phyloP scores from a whole-genome alignment of 2,797 vertebrate species.

The Poecile montanus region DNA sequence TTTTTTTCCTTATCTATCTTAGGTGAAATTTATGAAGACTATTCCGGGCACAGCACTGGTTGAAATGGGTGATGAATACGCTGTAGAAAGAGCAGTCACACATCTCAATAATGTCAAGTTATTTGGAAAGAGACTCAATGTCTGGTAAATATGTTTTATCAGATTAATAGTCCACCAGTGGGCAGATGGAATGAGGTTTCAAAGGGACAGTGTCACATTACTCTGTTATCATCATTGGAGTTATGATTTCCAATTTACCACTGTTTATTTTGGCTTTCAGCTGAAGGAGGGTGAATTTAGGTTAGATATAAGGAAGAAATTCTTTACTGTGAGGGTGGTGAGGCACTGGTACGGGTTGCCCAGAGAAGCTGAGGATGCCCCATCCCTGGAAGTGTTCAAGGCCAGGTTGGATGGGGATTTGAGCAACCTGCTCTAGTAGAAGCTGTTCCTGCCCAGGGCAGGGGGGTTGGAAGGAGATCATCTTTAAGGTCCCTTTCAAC shows the following conservation, averaged over 20 bases:
- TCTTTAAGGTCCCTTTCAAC: not conserved
- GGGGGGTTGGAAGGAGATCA: not conserved
- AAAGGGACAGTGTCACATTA: not conserved
- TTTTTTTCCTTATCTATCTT: not conserved
- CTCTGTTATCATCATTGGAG: not conserved
- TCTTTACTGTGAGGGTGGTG: not conserved
- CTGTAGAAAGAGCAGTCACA: conserved; percentile 95
- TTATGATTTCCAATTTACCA: not conserved
- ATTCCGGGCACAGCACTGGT: conserved; percentile 95
- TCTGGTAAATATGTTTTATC: conserved; percentile 84
- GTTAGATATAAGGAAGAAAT: not conserved
- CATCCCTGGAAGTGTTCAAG: not conserved
- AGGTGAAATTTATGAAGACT: conserved; percentile 99
- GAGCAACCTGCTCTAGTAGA: not conserved
- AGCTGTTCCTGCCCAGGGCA: not conserved
- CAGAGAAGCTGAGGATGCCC: not conserved
- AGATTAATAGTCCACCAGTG: not conserved
- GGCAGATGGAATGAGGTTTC: not conserved
- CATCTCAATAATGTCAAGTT: conserved; percentile 97
- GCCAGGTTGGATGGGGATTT: not conserved
- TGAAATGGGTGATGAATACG: conserved; percentile 98
- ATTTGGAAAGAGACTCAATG: conserved; percentile 95
- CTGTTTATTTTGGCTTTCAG: not conserved
- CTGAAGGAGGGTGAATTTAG: not conserved
- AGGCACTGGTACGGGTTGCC: not conserved